Base-by-base conservation (phyloP, 2,113 vertebrate species). In the Tympanuchus pallidicinctus region DNA sequence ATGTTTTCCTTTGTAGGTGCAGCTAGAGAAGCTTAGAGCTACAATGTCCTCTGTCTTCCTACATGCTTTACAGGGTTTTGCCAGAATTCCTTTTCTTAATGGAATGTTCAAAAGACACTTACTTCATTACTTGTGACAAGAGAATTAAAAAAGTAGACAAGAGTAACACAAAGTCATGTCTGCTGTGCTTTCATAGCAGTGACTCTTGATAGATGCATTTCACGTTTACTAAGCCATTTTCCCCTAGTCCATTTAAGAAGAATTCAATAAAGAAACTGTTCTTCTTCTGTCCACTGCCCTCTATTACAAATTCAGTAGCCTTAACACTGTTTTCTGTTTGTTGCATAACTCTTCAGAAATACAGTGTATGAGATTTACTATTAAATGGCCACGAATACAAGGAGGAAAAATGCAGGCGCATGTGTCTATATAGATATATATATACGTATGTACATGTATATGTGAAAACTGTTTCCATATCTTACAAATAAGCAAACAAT, bases 191-290 rank as follows among this genome's bases (percentile, higher is more conserved):
- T 94, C 66, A 50, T 34, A 71, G 45, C 11, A 70, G 50, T 2
- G 5, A 88, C 18, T 13, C 92, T 92, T 92, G 82, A 92, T 45
- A 92, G n/a, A 89, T 95, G 17, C 7, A 77, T 59, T 64, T 48
- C 17, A 61, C 63, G 42, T 77, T 27, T 54, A 59, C 71, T 85
- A 88, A 95, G 56, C 40, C 72, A 59, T 91, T 87, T 91, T 91
- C 50, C 34, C 34, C 0, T 2, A 80, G 50, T 91, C 4, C 24
- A 30, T 89, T 89, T 50, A 79, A 21, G 3, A 20, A 24, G 79
- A 92, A 95, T 89, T 87, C 75, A 95, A 91, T 85, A 73, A 79
- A 80, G 84, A 73, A 66, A 87, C 85, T 91, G 32, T 54, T 91
- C n/a, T 54, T 87, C 34, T 84, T 74, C 7, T 69, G 38, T 78